A percentile compares a stretch with the other conserved stretches of the same genome.
phyloP scores from a whole-genome alignment of 2,888 invertebrate genomes.

The Sepiola atlantica region DNA sequence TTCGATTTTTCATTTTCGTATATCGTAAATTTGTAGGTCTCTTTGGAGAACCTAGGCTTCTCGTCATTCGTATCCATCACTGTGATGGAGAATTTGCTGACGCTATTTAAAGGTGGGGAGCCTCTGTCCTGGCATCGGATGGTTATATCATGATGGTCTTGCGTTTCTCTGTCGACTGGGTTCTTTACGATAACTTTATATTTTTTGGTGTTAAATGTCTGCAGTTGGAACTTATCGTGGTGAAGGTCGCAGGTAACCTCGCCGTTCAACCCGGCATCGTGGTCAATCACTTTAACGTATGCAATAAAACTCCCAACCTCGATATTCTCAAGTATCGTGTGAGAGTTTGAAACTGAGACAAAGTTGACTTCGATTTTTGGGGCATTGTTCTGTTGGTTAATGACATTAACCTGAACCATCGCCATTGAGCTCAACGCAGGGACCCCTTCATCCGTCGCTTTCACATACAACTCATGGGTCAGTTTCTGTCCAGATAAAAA shows the following conservation, averaged over 20 bases:
- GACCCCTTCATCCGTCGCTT: not conserved
- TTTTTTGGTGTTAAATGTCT: not conserved
- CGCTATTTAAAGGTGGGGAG: not conserved
- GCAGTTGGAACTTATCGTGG: not conserved
- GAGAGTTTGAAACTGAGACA: not conserved
- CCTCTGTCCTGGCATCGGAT: not conserved
- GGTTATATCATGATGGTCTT: not conserved
- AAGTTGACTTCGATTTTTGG: not conserved
- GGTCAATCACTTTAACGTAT: not conserved
- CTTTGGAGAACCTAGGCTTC: not conserved
- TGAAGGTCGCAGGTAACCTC: not conserved
- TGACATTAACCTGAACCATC: not conserved
- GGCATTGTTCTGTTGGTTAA: conserved; percentile 7
- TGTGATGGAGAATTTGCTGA: not conserved
- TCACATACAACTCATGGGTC: not conserved
- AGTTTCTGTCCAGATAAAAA: not conserved
- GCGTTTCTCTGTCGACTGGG: not conserved
- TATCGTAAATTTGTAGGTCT: not conserved
- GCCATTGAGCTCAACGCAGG: not conserved
- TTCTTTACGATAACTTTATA: conserved; percentile 12
- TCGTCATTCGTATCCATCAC: not conserved
- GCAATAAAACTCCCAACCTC: not conserved
- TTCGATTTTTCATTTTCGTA: not conserved
- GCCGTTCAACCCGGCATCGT: not conserved
- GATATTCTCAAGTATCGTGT: conserved; percentile 7